Evolutionary conservation across 2,113 vertebrate genomes (phyloP).

Genomic region (Pseudonaja textilis): DNA sequence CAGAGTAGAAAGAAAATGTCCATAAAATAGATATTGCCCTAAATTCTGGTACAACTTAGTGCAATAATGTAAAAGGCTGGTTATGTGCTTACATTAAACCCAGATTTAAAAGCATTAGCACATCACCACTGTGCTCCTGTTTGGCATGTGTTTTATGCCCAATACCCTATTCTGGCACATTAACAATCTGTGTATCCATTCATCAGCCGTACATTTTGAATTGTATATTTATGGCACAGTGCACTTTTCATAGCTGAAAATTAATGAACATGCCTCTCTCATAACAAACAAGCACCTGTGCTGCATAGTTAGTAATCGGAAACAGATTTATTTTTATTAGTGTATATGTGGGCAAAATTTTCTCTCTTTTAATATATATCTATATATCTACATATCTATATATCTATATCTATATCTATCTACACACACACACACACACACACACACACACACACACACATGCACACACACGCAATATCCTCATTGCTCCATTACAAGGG

Average conservation of each 20-base stretch:
- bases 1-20: slow-evolving; percentile 60
- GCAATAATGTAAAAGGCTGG: slow-evolving; percentile 62
- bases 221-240: slow-evolving; percentile 97
- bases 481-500: slow-evolving; percentile 61
- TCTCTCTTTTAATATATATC: slow-evolving; percentile 67
- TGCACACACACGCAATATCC: background rate
- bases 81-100: slow-evolving; percentile 64
- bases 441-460: no score
- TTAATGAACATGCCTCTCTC: slow-evolving; percentile 99
- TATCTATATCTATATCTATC: no score
- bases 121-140: slow-evolving; percentile 81
- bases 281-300: slow-evolving; percentile 99
- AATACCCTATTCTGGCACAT: slow-evolving; percentile 93
- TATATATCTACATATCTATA: slow-evolving; percentile 21
- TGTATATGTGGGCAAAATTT: slow-evolving; percentile 87
- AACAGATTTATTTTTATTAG: slow-evolving; percentile 99
- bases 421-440: no score
- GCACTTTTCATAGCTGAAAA: slow-evolving; percentile 99
- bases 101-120: slow-evolving; percentile 79
- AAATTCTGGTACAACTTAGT: slow-evolving; percentile 69
- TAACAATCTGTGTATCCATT: slow-evolving; percentile 98
- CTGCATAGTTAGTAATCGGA: slow-evolving; percentile 98
- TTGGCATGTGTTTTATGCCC: slow-evolving; percentile 86
- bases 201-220: slow-evolving; percentile 97
- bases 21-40: slow-evolving; percentile 64